phyloP scores from a whole-genome alignment of 2,888 invertebrate genomes.

The Nephrotoma guestfalica region DNA sequence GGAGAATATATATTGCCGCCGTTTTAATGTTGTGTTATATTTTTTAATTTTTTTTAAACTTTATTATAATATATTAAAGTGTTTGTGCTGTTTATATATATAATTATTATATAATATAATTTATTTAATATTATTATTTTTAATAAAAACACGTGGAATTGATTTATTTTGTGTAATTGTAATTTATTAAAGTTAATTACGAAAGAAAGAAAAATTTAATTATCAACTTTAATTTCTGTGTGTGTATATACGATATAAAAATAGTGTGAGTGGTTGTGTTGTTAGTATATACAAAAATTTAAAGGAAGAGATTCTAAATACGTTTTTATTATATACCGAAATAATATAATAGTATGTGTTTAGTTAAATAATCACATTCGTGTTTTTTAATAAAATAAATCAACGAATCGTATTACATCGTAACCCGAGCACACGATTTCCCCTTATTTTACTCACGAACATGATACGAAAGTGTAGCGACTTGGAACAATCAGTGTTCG shows the following conservation, averaged over 20 bases:
- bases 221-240: not conserved
- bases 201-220: not conserved
- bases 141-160: not conserved
- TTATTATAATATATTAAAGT: not conserved
- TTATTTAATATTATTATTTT: not conserved
- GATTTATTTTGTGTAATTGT: not conserved
- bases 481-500: not conserved
- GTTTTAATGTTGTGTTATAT: not conserved
- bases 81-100: not conserved
- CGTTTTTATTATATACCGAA: not conserved
- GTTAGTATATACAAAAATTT: not conserved
- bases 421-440: not conserved
- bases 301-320: not conserved
- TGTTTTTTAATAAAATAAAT: not conserved
- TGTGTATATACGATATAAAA: not conserved
- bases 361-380: not conserved
- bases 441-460: not conserved
- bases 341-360: not conserved
- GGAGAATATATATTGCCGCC: not conserved
- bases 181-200: not conserved
- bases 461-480: not conserved
- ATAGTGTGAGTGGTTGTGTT: not conserved
- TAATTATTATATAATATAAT: not conserved
- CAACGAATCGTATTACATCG: not conserved
- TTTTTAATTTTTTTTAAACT: not conserved